Base-by-base conservation (phyloP, 92 coral and sea anemone species). In the Palythoa grandis region DNA sequence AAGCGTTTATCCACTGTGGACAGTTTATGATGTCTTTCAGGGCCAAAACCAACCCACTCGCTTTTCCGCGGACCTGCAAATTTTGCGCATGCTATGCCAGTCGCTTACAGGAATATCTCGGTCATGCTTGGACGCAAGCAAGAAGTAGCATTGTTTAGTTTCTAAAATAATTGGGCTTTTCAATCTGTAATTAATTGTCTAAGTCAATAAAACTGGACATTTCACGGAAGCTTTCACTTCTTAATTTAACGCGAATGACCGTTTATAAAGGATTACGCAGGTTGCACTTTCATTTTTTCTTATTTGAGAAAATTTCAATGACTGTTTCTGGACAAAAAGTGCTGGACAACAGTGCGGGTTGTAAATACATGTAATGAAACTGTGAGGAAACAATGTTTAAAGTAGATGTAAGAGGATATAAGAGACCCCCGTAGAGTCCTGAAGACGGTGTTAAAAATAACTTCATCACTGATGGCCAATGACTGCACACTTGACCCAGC, bases 401-500 rank as follows among this genome's bases (percentile, higher is more conserved):
- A 70, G 50, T 70, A 35, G 0, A 70, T 70, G 74, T 70, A 70
- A 70, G 50, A 70, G 74, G 50, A 29, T 70, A 35, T 70, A 70
- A 29, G 74, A 70, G 74, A 67, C 74, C 50, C 74, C 74, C 50
- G 74, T 19, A 70, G 74, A 38, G 50, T 70, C 48, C 38, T 70
- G 74, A 70, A 23, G 74, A 35, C 74, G n/a, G 74, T 70, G 74
- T 70, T 70, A 70, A 70, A 70, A 70, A 70, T 70, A 70, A 35
- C 74, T 70, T 70, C 74, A 70, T 70, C 52, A 70, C 74, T 70
- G 74, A 70, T 70, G 74, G 50, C 74, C 50, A 70, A 70, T 70
- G 50, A 70, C 48, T 70, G 74, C 52, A 70, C 74, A 35, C 74
- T 70, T 70, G 50, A 70, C 48, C 74, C 74, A 70, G 47, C 74